Evolutionary conservation across 2,113 vertebrate species (phyloP), one percentile per base, ranked within the genome.

Genomic region (Sitta europaea): DNA sequence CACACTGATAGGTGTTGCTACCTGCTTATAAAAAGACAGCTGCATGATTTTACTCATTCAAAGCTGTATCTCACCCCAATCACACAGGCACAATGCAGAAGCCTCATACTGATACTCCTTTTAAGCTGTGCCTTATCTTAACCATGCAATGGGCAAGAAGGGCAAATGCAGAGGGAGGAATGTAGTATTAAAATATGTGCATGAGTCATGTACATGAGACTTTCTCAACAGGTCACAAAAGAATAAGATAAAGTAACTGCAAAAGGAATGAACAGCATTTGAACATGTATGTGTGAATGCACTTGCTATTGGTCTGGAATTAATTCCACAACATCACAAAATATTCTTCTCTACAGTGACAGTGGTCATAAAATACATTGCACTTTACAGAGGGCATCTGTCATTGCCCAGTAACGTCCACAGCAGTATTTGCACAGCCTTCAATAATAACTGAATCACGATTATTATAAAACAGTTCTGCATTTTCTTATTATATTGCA

Each of bases 71-170:
- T 51, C n/a, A 73, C 9, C 25, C 42, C 58, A 82, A 1, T 12
- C 50, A 40, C 4, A 9, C 2, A 57, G 48, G 20, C 20, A 79
- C 45, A 93, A 61, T 79, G 48, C 63, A 73, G n/a, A 78, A 53
- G 25, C 29, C 40, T 88, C 54, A 53, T 13, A 40, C 3, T 42
- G 50, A 63, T 11, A 65, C 10, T 47, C 8, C 31, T 75, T 87
- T 42, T 48, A 50, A 81, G 57, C 9, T 31, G 61, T n/a, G 45
- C 13, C 15, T 43, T 70, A 58, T 29, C 18, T 74, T 38, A 18
- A 38, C 28, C 0, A 0, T 31, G 7, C n/a, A 81, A 4, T 10
- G 10, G 22, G 45, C 40, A 13, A 87, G n/a, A 59, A 62, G 28
- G 20, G 10, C 6, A 80, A 78, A 59, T 10, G 23, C 25, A 79